Evolutionary conservation across 2,113 vertebrate genomes (phyloP), one percentile per base, ranked within the genome.

Genomic region (Dipodomys ordii): DNA sequence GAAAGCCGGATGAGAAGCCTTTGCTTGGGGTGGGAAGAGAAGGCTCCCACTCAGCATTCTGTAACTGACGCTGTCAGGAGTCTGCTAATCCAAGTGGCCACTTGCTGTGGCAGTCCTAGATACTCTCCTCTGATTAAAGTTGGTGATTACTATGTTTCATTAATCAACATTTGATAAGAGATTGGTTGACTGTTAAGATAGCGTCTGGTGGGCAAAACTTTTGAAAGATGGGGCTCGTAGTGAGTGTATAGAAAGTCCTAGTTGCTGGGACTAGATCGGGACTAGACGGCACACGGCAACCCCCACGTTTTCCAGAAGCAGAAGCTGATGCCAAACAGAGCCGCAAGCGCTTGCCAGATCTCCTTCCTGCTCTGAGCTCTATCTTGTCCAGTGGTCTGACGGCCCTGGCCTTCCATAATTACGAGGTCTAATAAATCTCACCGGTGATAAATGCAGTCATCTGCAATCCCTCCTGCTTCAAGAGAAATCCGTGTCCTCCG

Each of bases 381-480:
- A 80, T 68, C 90, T 96, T 94, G 83, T 83, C 87, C 73, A 49
- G 18, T 83, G 62, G 28, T 83, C n/a, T 83, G n/a, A 64, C 71
- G 46, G 79, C 78, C 44, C 72, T 80, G 95, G 72, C 28, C 22
- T 92, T 91, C 25, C 28, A 68, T 93, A 62, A 84, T 69, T 78
- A 32, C 10, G 79, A 74, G 28, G 64, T 30, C 79, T 86, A 92
- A 88, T 92, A 93, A 95, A 92, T 92, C 90, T 94, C 92, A 68
- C 67, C 53, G 74, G 68, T 88, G 60, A 90, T 90, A 92, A 94
- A 94, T 88, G 91, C 49, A 82, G 83, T 87, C 83, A 68, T 88
- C 62, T 57, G 77, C 62, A 89, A n/a, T 76, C 92, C 71, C 90
- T 94, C 9, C 10, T 73, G 74, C 73, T 92, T 88, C 72, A 92